phyloP scores from a whole-genome alignment of 2,113 vertebrate species.

The Micronisus gabar region DNA sequence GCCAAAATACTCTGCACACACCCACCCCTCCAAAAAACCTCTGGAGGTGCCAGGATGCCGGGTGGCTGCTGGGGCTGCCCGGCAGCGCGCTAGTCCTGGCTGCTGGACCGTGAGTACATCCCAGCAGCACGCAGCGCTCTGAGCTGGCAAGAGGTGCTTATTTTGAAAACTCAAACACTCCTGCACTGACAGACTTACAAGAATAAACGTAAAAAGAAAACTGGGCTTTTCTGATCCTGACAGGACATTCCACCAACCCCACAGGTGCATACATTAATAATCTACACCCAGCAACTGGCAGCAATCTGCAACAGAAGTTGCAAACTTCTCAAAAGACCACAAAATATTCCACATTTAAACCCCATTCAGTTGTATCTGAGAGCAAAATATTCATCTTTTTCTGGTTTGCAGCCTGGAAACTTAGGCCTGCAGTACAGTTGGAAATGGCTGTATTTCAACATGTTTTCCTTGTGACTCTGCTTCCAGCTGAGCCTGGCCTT shows the following conservation, averaged over 20 bases:
- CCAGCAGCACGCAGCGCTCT: accelerated
- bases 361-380: background rate
- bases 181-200: background rate
- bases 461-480: background rate
- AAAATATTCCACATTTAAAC: background rate
- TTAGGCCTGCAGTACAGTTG: background rate
- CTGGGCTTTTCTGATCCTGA: background rate
- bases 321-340: background rate
- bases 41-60: background rate
- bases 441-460: background rate
- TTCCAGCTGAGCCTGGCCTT: background rate
- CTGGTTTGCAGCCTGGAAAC: background rate
- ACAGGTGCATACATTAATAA: background rate
- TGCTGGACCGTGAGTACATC: accelerated
- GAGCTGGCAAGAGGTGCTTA: background rate
- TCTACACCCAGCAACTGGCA: background rate
- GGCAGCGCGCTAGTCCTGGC: background rate
- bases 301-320: background rate
- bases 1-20: background rate
- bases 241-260: background rate
- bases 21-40: background rate
- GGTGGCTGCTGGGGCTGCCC: background rate
- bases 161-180: background rate
- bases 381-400: background rate
- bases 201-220: background rate